Conservation (phyloP, 2,113 vertebrate genomes). For the Atherinomorus stipes region DNA sequence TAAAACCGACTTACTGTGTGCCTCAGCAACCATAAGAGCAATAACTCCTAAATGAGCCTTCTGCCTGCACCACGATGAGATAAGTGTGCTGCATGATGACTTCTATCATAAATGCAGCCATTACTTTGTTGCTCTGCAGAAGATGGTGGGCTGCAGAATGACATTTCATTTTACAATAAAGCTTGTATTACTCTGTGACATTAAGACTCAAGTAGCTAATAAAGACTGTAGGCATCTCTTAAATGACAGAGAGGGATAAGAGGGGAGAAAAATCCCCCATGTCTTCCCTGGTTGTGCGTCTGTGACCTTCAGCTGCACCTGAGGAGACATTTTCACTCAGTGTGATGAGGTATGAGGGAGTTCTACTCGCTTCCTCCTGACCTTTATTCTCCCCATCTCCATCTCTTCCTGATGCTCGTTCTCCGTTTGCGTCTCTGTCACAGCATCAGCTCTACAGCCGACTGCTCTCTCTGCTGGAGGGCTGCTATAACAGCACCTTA, state of each 20-base stretch:
- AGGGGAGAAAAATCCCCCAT: neutral
- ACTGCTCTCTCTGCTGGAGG: slow-evolving; percentile 68
- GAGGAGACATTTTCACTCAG: slow-evolving; percentile 6
- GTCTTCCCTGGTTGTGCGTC: slow-evolving; percentile 13
- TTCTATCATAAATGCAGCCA: slow-evolving; percentile 27
- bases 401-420: neutral
- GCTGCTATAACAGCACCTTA: slow-evolving; percentile 16
- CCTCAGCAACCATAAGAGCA: neutral
- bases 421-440: neutral
- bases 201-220: neutral
- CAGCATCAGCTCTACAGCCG: neutral
- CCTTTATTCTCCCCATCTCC: slow-evolving; percentile 1
- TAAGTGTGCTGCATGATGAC: slow-evolving; percentile 25
- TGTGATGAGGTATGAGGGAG: slow-evolving; percentile 20
- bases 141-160: neutral
- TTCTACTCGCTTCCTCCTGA: slow-evolving; percentile 7
- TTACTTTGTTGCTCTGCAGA: slow-evolving; percentile 18
- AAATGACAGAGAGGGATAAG: neutral
- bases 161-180: neutral
- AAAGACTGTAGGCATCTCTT: neutral
- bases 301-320: slow-evolving; percentile 46
- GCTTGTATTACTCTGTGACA: neutral
- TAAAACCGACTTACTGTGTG: neutral
- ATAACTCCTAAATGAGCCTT: slow-evolving; percentile 1
- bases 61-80: neutral